Evolutionary conservation across 2,113 vertebrate species (phyloP), one percentile per base, ranked within the genome.

Genomic region (Pseudopipra pipra): DNA sequence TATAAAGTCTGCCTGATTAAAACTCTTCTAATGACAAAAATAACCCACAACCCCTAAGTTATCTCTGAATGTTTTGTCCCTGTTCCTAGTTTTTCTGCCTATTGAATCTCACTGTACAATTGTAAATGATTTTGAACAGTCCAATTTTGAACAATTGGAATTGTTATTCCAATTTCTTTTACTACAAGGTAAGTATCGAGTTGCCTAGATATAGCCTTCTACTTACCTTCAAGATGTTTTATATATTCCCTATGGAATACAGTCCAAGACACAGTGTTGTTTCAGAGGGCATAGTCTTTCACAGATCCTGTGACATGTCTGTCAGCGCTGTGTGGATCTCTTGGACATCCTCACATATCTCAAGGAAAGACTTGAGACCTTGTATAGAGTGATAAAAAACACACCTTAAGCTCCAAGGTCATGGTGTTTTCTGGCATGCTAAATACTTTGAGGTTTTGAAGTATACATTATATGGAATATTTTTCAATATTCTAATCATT

Each of bases 261-360:
- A 82, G 37, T 56, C 35, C 51, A 75, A 4, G 6, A 25, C 10
- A 70, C 14, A 39, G 10, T 44, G 23, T 78, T 81, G 61, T 66
- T 85, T 90, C 43, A 51, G 37, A 85, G 52, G 31, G 8, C 61
- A 25, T 18, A 47, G 5, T 71, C 37, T 41, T 28, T 20, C 56
- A 62, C 16, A 71, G 52, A 18, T 74, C 21, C 61, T 71, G 28
- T 71, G 28, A 79, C 24, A n/a, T 30, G 27, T 13, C 18, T 61
- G 14, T 55, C 54, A 59, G 35, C 0, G 0, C n/a, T 65, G 4
- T 52, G 25, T 61, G 18, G 35, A 61, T 61, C 7, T 52, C 55
- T 61, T 56, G 27, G 39, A 77, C 18, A 70, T 43, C 25, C 23
- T 73, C 35, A 73, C 35, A 16, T 23, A 65, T 39, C 23, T 74